Conservation (phyloP, 2,113 vertebrate genomes). For the Muntiacus muntjak region DNA sequence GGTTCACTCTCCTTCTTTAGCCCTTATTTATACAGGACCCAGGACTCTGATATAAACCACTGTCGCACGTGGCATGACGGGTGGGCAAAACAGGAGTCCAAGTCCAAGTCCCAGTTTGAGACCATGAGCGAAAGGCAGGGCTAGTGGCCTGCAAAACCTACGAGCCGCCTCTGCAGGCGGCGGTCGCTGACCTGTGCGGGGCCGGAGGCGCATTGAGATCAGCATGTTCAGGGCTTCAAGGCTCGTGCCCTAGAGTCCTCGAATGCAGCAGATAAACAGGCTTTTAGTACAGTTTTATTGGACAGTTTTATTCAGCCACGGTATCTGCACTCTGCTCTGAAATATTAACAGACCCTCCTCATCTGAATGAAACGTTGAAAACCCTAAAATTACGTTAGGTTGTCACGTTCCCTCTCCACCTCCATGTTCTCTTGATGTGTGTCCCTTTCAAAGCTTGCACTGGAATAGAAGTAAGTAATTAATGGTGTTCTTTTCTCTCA, state of each 20-base stretch:
- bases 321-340: neutral
- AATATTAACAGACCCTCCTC: neutral
- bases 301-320: no score
- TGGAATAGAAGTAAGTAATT: neutral
- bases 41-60: neutral
- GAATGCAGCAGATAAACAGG: neutral
- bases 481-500: conserved; percentile 28
- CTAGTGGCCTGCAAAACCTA: no score
- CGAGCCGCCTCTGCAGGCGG: no score
- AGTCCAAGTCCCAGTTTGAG: neutral
- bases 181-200: neutral
- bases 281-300: neutral
- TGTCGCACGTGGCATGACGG: no score
- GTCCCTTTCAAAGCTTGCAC: neutral
- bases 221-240: neutral
- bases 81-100: neutral
- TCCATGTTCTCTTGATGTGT: neutral
- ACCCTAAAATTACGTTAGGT: neutral
- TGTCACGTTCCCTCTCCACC: neutral
- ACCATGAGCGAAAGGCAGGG: neutral
- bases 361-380: neutral
- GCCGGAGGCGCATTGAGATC: neutral
- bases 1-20: neutral
- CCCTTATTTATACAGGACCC: neutral
- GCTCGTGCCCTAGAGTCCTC: neutral